phyloP scores from a whole-genome alignment of 2,797 vertebrate species.

The Enteromius radiatus region DNA sequence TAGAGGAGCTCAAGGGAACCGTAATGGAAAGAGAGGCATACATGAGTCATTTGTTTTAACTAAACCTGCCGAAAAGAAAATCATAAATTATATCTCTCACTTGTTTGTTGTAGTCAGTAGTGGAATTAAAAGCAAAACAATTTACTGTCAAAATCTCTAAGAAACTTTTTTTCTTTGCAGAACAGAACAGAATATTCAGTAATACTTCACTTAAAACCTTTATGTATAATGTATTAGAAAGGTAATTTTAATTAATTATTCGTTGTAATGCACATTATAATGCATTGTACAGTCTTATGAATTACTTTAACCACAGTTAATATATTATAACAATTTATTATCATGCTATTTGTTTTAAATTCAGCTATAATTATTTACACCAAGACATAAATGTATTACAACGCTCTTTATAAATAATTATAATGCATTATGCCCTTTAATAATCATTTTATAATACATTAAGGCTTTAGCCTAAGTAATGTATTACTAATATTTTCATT shows the following conservation, averaged over 20 bases:
- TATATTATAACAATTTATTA: background rate
- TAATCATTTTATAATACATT: background rate
- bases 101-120: background rate
- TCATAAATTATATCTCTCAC: background rate
- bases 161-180: background rate
- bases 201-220: background rate
- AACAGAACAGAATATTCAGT: background rate
- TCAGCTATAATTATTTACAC: background rate
- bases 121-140: background rate
- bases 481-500: background rate
- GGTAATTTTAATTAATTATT: background rate
- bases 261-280: background rate
- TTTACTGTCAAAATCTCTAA: background rate
- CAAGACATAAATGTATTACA: background rate
- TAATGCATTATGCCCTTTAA: background rate
- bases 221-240: background rate
- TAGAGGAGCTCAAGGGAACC: background rate
- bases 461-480: background rate
- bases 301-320: background rate
- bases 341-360: background rate
- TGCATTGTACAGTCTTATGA: background rate
- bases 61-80: background rate
- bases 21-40: background rate
- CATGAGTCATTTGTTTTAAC: slow-evolving; percentile 7
- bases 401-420: background rate